Conservation (phyloP, 2,888 invertebrate species). For the Hesperia comma region DNA sequence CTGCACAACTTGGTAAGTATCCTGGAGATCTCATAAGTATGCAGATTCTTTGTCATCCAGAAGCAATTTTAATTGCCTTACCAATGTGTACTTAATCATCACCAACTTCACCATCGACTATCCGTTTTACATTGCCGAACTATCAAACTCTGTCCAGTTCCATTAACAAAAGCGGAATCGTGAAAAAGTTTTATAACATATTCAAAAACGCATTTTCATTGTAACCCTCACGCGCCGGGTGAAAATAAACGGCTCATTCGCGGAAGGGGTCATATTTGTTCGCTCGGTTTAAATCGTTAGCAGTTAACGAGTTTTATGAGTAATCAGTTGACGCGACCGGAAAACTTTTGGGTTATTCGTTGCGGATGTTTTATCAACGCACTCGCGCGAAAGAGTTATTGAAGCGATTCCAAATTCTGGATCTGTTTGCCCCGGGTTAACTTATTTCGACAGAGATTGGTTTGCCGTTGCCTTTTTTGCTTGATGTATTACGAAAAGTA, state of each 20-base stretch:
- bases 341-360: constrained; percentile 46
- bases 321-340: constrained; percentile 46
- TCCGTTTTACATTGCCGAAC: background rate
- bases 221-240: constrained; percentile 24
- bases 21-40: too few relatives aligned
- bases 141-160: constrained; percentile 7
- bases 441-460: background rate
- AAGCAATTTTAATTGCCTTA: too few relatives aligned
- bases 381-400: constrained; percentile 44
- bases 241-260: constrained; percentile 21
- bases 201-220: constrained; percentile 30
- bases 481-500: too few relatives aligned
- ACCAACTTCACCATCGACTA: too few relatives aligned
- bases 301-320: constrained; percentile 37
- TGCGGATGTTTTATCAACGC: constrained; percentile 47
- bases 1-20: too few relatives aligned
- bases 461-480: background rate
- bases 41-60: too few relatives aligned
- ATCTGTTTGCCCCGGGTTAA: constrained; percentile 15
- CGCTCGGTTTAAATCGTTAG: constrained; percentile 39
- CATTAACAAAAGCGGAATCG: constrained; percentile 18
- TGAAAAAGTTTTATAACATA: constrained; percentile 32
- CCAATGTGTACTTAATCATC: too few relatives aligned
- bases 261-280: constrained; percentile 39
- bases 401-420: constrained; percentile 34